Percentiles rank a stretch among this genome's conserved stretches.
Conservation (phyloP, 2,888 invertebrate species). For the Eustalomyia histrio region DNA sequence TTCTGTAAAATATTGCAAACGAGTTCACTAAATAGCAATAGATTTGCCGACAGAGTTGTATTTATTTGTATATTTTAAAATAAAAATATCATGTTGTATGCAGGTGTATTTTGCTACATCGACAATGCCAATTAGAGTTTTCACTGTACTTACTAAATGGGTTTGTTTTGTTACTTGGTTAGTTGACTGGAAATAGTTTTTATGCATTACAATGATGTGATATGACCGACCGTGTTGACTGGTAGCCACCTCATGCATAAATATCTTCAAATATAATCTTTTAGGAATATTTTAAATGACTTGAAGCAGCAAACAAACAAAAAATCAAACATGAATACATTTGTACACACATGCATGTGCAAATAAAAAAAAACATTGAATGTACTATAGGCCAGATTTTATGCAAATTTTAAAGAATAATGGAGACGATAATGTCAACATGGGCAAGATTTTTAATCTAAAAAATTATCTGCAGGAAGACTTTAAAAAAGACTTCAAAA, state of each 20-base stretch:
- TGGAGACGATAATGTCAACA: no score
- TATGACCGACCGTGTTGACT: constrained; percentile 69
- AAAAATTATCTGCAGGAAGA: no score
- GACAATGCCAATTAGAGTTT: no score
- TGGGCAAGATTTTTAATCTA: no score
- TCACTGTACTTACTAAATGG: constrained; percentile 19
- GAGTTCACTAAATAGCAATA: no score
- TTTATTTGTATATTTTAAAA: no score
- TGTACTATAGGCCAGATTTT: background rate
- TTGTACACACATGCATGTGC: constrained; percentile 6
- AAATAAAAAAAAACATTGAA: background rate
- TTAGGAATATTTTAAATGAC: constrained; percentile 64
- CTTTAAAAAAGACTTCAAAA: no score
- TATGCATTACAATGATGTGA: constrained; percentile 65
- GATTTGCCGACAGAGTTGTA: no score
- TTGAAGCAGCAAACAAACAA: constrained; percentile 40
- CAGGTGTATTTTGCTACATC: no score
- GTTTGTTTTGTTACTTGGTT: constrained; percentile 36
- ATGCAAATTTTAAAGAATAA: background rate
- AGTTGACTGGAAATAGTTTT: constrained; percentile 52
- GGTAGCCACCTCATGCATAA: constrained; percentile 67
- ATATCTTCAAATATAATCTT: constrained; percentile 64
- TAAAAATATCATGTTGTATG: no score
- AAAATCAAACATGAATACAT: constrained; percentile 38
- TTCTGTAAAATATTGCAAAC: no score